A percentile compares a stretch with the other conserved stretches of the same genome.
Evolutionary conservation across 2,113 vertebrate genomes (phyloP).

Genomic region (Hemiprocne comata): DNA sequence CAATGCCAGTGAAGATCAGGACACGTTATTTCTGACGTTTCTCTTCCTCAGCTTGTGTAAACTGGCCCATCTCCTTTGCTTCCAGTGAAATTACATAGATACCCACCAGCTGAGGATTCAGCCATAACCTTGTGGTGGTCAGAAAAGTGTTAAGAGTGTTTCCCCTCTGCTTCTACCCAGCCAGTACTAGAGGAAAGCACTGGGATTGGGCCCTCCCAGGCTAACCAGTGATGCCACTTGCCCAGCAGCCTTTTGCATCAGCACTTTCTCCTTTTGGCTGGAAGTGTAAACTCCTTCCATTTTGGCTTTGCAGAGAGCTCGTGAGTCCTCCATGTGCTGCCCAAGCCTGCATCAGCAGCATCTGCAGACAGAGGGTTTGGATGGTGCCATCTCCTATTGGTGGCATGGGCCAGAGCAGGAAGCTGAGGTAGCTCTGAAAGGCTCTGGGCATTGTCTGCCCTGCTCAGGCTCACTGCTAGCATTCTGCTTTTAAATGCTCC

Average conservation of each 20-base stretch:
- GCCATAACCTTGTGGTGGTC: neutral
- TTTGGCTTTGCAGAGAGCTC: neutral
- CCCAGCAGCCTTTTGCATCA: neutral
- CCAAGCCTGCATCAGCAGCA: neutral
- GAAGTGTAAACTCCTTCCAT: neutral
- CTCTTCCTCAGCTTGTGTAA: neutral
- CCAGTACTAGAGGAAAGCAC: neutral
- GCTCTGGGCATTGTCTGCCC: neutral
- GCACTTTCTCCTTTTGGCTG: neutral
- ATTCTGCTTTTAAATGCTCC: neutral
- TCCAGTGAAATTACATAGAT: neutral
- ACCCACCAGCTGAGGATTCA: neutral
- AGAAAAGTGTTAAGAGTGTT: neutral
- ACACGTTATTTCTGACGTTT: neutral
- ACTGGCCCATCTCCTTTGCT: neutral
- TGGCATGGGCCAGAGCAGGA: neutral
- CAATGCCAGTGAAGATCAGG: neutral
- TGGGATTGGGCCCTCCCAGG: neutral
- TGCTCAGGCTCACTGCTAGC: neutral
- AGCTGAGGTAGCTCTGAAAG: neutral
- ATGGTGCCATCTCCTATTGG: rapidly evolving
- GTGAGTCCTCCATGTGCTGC: rapidly evolving
- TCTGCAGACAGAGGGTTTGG: neutral
- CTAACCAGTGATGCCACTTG: rapidly evolving
- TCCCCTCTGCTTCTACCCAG: neutral